These are phyloP conservation scores for Florisuga fusca DNA, from an alignment of 2,797 vertebrate species.

Conservation along the genomic window DNA sequence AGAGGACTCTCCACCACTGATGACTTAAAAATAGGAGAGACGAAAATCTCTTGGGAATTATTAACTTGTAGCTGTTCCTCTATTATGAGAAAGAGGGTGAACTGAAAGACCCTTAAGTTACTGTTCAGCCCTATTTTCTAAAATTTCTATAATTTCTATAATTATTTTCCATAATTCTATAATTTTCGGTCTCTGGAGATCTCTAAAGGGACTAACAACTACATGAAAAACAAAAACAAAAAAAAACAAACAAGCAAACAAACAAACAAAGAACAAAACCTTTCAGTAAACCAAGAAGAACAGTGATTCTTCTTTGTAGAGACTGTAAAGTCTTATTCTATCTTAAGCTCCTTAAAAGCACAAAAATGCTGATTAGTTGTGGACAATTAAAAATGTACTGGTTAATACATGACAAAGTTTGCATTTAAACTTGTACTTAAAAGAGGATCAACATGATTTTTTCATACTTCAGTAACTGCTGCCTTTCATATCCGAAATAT, in stretches of 20 bases:
- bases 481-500: neutral
- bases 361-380: neutral
- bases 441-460: neutral
- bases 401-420: neutral
- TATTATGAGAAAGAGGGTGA: neutral
- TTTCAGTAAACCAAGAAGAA: neutral
- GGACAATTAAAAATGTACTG: neutral
- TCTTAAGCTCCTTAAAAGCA: neutral
- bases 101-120: neutral
- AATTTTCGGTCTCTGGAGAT: neutral
- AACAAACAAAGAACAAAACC: neutral
- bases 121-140: neutral
- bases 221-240: neutral
- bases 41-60: neutral
- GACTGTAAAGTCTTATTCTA: neutral
- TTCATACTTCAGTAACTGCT: neutral
- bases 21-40: neutral
- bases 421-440: neutral
- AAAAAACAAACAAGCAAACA: too few species aligned
- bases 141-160: too few species aligned
- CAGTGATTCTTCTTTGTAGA: neutral
- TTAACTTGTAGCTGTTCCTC: neutral
- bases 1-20: neutral
- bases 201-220: neutral
- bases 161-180: too few species aligned